Evolutionary conservation across 2,888 invertebrate genomes (phyloP).

Genomic region (Habroteleia sp.): DNA sequence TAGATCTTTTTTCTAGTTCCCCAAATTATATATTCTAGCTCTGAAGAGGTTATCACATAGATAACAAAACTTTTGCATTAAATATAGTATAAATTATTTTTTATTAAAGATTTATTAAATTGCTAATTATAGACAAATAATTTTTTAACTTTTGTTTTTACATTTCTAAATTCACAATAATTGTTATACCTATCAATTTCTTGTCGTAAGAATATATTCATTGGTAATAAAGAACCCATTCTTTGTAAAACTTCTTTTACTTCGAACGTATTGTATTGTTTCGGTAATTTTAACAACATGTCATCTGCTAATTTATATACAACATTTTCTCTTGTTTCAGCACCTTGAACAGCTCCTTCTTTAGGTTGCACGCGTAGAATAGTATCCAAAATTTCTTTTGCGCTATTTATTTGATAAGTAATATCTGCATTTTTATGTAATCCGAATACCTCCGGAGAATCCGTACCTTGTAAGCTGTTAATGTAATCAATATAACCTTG

Average conservation of each 20-base stretch:
- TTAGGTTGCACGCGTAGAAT: slow-evolving; percentile 98
- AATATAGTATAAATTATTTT: no score
- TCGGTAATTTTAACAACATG: slow-evolving; percentile 93
- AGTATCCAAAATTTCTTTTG: slow-evolving; percentile 95
- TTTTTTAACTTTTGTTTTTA: no score
- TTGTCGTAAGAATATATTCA: slow-evolving; percentile 95
- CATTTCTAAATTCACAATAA: not conserved
- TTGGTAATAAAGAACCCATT: slow-evolving; percentile 95
- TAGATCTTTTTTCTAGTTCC: no score
- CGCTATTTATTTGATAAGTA: slow-evolving; percentile 98
- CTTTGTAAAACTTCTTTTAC: slow-evolving; percentile 93
- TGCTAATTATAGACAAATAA: no score
- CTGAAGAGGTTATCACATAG: no score
- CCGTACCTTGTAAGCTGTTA: slow-evolving; percentile 90
- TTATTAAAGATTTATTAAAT: no score
- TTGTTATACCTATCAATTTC: slow-evolving; percentile 83
- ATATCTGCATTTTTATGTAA: slow-evolving; percentile 97
- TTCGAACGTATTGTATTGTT: slow-evolving; percentile 93
- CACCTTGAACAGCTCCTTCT: slow-evolving; percentile 94
- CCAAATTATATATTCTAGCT: no score
- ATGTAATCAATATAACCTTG: slow-evolving; percentile 93
- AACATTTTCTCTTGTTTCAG: slow-evolving; percentile 95
- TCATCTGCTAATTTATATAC: slow-evolving; percentile 96
- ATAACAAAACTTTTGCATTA: no score
- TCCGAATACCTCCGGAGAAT: slow-evolving; percentile 98